Conservation (phyloP, 2,797 vertebrate species). For the Cirrhinus molitorella region DNA sequence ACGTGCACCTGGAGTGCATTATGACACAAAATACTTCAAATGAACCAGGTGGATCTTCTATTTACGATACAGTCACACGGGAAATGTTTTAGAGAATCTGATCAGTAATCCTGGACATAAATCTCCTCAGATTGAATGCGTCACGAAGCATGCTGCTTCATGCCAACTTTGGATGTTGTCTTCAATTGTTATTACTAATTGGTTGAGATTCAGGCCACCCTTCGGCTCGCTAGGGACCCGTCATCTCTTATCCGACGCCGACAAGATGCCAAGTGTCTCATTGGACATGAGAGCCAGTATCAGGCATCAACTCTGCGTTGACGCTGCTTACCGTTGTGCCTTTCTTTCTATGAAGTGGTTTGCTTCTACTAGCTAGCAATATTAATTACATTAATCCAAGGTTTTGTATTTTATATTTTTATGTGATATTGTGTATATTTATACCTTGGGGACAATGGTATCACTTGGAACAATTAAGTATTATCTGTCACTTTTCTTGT, state of each 20-base stretch:
- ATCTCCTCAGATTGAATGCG: background rate
- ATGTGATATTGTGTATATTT: too few relatives aligned
- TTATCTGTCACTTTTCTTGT: too few relatives aligned
- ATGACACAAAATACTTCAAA: background rate
- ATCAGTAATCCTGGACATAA: background rate
- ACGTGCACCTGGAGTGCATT: constrained; percentile 31
- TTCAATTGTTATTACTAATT: constrained; percentile 19
- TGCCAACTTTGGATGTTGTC: constrained; percentile 26
- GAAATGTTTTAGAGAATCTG: background rate
- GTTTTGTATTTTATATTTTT: too few relatives aligned
- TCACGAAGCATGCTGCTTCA: constrained; percentile 9
- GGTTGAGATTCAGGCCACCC: constrained; percentile 24
- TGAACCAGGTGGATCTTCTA: background rate
- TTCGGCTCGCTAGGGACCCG: constrained; percentile 6
- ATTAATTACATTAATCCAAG: too few relatives aligned
- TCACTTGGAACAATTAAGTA: too few relatives aligned
- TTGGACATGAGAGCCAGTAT: background rate
- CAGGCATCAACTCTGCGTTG: background rate
- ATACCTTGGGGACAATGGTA: too few relatives aligned
- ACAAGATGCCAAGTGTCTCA: background rate
- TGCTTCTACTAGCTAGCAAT: too few relatives aligned
- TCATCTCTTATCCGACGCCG: constrained; percentile 13
- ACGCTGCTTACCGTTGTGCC: too few relatives aligned
- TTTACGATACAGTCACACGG: background rate
- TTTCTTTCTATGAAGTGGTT: too few relatives aligned